Evolutionary conservation across 23 tunicate genomes (phyloP).

Genomic region (Aplidium turbinatum): DNA sequence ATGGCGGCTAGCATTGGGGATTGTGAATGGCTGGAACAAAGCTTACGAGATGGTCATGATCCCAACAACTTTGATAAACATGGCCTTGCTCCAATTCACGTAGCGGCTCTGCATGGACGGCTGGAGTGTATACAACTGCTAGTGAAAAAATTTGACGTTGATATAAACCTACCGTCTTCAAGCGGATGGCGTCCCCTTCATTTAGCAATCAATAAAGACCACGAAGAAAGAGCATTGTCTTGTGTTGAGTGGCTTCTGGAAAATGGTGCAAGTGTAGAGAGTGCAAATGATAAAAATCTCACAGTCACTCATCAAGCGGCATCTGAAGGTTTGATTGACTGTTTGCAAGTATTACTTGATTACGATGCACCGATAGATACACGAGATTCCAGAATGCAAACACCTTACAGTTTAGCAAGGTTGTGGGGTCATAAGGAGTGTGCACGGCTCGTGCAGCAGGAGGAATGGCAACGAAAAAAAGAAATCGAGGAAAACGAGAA

Average conservation of each 20-base stretch:
- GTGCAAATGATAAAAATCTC: slow-evolving; percentile 40
- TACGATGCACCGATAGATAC: slow-evolving; percentile 35
- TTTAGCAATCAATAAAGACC: slow-evolving; percentile 59
- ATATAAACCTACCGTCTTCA: slow-evolving; percentile 53
- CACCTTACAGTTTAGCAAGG: slow-evolving; percentile 57
- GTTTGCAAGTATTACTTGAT: slow-evolving; percentile 38
- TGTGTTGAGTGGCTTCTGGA: slow-evolving; percentile 63
- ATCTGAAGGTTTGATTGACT: slow-evolving; percentile 57
- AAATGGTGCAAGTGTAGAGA: slow-evolving; percentile 55
- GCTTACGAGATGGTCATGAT: slow-evolving; percentile 47
- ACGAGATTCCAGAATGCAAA: slow-evolving; percentile 42
- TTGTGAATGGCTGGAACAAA: slow-evolving; percentile 62
- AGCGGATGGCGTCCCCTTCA: slow-evolving; percentile 66
- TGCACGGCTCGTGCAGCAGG: slow-evolving; percentile 59
- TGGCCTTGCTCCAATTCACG: slow-evolving; percentile 76
- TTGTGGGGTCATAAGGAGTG: slow-evolving; percentile 73
- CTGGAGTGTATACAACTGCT: slow-evolving; percentile 59
- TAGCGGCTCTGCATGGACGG: slow-evolving; percentile 82
- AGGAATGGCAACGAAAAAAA: slow-evolving; percentile 55
- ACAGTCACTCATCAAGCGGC: slow-evolving; percentile 75
- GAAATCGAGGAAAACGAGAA: slow-evolving; percentile 16
- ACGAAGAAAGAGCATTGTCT: slow-evolving; percentile 33
- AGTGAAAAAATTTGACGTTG: slow-evolving; percentile 64
- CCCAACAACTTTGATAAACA: slow-evolving; percentile 48
- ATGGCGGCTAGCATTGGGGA: slow-evolving; percentile 84